A percentile compares a stretch with the other conserved stretches of the same genome.
Conservation (phyloP, 1,140 invertebrate species). For the Elysia chlorotica region DNA sequence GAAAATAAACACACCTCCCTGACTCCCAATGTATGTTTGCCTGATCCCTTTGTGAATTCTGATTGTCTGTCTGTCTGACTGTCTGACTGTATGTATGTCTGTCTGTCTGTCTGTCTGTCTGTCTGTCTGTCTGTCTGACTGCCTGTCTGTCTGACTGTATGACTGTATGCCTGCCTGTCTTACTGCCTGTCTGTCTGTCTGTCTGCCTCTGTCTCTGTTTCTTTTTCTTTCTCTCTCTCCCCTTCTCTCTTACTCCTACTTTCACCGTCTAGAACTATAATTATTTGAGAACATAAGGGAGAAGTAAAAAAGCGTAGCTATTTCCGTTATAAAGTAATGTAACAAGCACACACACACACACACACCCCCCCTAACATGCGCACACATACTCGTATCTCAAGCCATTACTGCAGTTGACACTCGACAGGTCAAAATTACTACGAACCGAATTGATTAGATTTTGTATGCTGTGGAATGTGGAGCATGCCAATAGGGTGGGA, state of each 20-base stretch:
- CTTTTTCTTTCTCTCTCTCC: background rate
- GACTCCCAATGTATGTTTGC: background rate
- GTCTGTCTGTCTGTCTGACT: background rate
- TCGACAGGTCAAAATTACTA: no score
- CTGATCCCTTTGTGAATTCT: background rate
- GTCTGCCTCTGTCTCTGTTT: background rate
- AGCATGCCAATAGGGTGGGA: no score
- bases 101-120: background rate
- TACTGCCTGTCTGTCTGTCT: background rate
- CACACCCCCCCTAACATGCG: no score
- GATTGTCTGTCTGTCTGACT: background rate
- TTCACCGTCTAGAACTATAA: no score
- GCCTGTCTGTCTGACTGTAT: background rate
- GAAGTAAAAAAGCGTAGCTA: no score
- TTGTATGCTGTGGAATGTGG: no score
- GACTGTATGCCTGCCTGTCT: background rate
- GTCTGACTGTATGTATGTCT: background rate
- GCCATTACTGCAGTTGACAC: no score
- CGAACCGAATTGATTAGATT: no score
- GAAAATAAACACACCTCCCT: background rate
- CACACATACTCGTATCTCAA: no score
- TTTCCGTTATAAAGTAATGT: no score
- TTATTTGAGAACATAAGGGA: no score
- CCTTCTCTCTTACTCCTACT: background rate
- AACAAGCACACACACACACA: no score